Evolutionary conservation across 2,113 vertebrate species (phyloP).

Genomic region (Notarius quadriscutis): DNA sequence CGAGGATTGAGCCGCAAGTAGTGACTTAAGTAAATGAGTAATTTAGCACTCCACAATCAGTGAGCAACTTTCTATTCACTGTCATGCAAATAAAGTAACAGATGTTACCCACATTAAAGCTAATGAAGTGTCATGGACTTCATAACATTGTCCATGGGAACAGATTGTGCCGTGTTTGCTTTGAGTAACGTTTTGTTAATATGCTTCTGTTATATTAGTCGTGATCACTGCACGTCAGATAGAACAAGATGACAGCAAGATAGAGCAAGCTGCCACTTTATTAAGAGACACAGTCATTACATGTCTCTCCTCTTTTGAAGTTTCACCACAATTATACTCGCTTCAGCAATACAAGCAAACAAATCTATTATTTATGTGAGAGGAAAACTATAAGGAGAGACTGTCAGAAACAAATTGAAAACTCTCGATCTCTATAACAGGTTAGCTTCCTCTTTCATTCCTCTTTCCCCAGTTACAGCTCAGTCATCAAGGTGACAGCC

Average conservation of each 20-base stretch:
- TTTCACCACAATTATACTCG: slow-evolving; percentile 66
- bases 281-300: slow-evolving; percentile 46
- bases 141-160: slow-evolving; percentile 27
- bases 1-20: slow-evolving; percentile 37
- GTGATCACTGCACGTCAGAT: not conserved
- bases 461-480: not conserved
- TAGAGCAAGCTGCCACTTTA: not conserved
- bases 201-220: not conserved
- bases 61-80: not conserved
- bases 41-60: not conserved
- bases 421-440: slow-evolving; percentile 33
- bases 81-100: slow-evolving; percentile 37
- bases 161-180: slow-evolving; percentile 1
- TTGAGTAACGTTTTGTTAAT: not conserved
- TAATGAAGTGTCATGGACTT: slow-evolving; percentile 36
- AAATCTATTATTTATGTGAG: slow-evolving; percentile 69
- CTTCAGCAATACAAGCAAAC: slow-evolving; percentile 60
- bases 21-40: slow-evolving; percentile 23
- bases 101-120: slow-evolving; percentile 32
- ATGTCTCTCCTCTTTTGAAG: slow-evolving; percentile 64
- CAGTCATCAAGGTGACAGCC: slow-evolving; percentile 7
- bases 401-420: slow-evolving; percentile 35
- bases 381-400: not conserved
- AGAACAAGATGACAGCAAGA: not conserved
- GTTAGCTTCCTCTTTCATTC: slow-evolving; percentile 18